Evolutionary conservation across 2,888 invertebrate genomes (phyloP), one percentile per base, ranked within the genome.

Genomic region (Morpho deidamia): DNA sequence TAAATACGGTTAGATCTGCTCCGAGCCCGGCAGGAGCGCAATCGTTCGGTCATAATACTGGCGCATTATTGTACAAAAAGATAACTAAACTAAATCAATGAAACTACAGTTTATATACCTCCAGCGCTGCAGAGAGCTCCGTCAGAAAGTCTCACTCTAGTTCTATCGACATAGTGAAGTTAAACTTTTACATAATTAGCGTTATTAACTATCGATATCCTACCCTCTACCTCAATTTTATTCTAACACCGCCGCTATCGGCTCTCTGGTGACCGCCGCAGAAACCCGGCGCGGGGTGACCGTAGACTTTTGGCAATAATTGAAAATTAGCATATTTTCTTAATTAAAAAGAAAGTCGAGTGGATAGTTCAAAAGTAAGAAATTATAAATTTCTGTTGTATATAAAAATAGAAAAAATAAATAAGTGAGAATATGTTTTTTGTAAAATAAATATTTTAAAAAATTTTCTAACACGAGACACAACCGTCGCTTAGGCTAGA

Each of bases 151-250:
- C 5, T 2, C 23, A 23, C 23, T 23, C 23, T 23, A 23, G 23
- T 23, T 23, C 23, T 23, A 23, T 23, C 23, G 23, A 23, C 23
- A 23, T 23, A 23, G 23, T 23, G 23, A 23, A 23, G 23, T 23
- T 5, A 3, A 0, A 23, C 23, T 23, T 23, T 23, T 23, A 5
- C 23, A 23, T 23, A 23, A 23, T 23, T 23, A 23, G 23, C 23
- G 23, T 23, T 23, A 40, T 23, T 14, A 37, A 43, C 58, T 51
- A 51, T 43, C 50, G 38, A 35, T 56, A 56, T 47, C 49, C 48
- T 56, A 56, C 56, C 59, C 59, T 59, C 53, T 53, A 50, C 59
- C 59, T 32, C 56, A 39, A 53, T 44, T 56, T 56, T 35, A 47
- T 44, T 53, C 23, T 48, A 53, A 48, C 47, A 40, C 34, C 10